Base-by-base conservation (phyloP, 2,888 invertebrate species). In the Bibio marci region DNA sequence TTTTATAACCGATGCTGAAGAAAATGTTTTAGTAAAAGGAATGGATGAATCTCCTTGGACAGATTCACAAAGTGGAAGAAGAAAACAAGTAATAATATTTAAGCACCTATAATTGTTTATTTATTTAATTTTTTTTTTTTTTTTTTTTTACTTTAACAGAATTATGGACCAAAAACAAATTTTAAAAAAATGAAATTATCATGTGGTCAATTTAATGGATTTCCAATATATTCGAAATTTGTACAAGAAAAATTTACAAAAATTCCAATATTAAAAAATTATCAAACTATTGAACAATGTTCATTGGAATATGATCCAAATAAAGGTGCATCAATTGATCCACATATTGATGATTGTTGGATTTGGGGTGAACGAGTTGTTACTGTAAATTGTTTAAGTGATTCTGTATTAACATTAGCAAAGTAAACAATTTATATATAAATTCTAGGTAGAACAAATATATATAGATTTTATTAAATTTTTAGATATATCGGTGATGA, bases 331-430 rank as follows among this genome's bases (percentile, higher is more conserved):
- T 83, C 87, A 2, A 98, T 99, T 47, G 97, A 97, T 61, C 88
- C 94, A 11, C 98, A 99, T 56, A 83, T 94, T 48, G 98, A 98
- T 61, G 98, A 99, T 53, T 88, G 87, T 55, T 98, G 98, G 98
- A 75, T 99, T 42, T 99, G 98, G 98, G 98, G 98, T 6, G 92
- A 97, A 61, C 73, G 97, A 46, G 80, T 98, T 28, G 79, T 97
- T 2, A 95, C 92, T 0, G 75, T 94, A 0, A 95, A 91, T 57
- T 73, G 91, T 48, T 57, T 83, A 13, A 75, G 83, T 0, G 79
- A 86, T 55, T 78, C 88, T 0, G 71, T 80, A 2, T 67, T 95
- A 27, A 88, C 86, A 1, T 73, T 97, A 69, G 80, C 74, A 2
- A 68, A 65, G 22, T 81, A 70, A 52, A 69, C 37, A 49, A 22